Base-by-base conservation (phyloP, 2,888 invertebrate species). In the Drosophila greeni region DNA sequence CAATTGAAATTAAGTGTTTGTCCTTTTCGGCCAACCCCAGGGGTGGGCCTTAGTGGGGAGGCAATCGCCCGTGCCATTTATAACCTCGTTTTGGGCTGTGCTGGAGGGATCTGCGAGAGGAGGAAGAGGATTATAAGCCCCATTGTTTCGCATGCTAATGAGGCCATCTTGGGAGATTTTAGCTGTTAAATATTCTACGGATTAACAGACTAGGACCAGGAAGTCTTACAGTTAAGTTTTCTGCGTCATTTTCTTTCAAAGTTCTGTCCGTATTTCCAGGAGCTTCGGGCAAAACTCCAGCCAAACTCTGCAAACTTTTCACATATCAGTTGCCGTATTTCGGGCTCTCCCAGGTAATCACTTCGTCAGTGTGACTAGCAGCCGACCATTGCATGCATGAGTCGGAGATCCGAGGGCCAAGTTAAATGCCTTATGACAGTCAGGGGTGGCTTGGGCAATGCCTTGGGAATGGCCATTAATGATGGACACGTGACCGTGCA, bases 401-500 rank as follows among this genome's bases (percentile, higher is more conserved):
- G 65, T 48, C 49, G 54, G 54, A 42, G 61, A 18, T 48, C 26
- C 18, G 42, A 49, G 37, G 20, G 34, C 73, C 61, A 52, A 82
- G 71, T 70, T 71, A 78, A 85, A 85, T 81, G 78, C 69, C 75
- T 61, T 75, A 61, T 81, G 81, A 85, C 84, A 83, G 72, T 64
- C 58, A 70, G 18, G 23, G 40, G 39, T 16, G 33, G 26, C 16
- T 11, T 33, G 54, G 43, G 12, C 26, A 26, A 18, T 45, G 43
- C 45, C 29, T 45, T 18, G 29, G 43, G 59, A 37, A 40, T 52
- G 29, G 61, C 62, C 71, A 74, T 85, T 84, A 82, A 72, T 82
- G 86, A 86, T 85, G 85, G 86, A 84, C 87, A 87, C 86, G 86
- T 86, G 87, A 87, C 86, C 87, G 75, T 86, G 87, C 87, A 86